Evolutionary conservation across 2,888 invertebrate species (phyloP).

Genomic region (Andricus curvator): DNA sequence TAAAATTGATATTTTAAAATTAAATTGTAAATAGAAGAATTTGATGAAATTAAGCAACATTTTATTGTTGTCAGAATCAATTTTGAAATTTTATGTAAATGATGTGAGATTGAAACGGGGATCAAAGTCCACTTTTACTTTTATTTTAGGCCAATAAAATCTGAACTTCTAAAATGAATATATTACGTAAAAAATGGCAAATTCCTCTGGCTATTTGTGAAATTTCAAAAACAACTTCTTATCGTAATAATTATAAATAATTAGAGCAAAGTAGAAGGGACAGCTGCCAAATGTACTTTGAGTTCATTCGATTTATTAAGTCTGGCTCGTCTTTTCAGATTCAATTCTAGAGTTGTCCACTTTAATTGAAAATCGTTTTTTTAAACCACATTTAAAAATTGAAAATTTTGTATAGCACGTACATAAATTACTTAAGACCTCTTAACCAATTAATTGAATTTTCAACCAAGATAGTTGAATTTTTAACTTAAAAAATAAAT

Average conservation of each 20-base stretch:
- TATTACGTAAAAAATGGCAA: neutral
- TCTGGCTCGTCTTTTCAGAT: slow-evolving; percentile 2
- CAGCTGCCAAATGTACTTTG: slow-evolving; percentile 34
- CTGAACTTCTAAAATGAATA: neutral
- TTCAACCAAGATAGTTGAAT: too few relatives aligned
- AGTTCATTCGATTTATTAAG: slow-evolving; percentile 13
- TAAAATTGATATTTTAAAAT: too few relatives aligned
- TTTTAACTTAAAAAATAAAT: too few relatives aligned
- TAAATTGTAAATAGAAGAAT: too few relatives aligned
- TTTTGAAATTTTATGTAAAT: neutral
- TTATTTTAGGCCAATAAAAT: neutral
- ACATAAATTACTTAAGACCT: too few relatives aligned
- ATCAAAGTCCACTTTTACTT: slow-evolving; percentile 4
- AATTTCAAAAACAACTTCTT: neutral
- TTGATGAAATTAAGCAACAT: neutral
- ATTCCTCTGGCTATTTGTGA: neutral
- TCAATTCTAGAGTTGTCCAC: slow-evolving; percentile 5
- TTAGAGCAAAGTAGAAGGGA: slow-evolving; percentile 8
- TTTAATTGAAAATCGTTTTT: neutral
- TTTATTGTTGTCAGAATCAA: neutral
- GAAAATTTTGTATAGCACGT: too few relatives aligned
- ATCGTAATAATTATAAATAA: neutral
- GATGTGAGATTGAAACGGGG: neutral
- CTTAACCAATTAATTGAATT: too few relatives aligned
- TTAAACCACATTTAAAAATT: too few relatives aligned